phyloP scores from a whole-genome alignment of 2,113 vertebrate species.

The Chaetops frenatus region DNA sequence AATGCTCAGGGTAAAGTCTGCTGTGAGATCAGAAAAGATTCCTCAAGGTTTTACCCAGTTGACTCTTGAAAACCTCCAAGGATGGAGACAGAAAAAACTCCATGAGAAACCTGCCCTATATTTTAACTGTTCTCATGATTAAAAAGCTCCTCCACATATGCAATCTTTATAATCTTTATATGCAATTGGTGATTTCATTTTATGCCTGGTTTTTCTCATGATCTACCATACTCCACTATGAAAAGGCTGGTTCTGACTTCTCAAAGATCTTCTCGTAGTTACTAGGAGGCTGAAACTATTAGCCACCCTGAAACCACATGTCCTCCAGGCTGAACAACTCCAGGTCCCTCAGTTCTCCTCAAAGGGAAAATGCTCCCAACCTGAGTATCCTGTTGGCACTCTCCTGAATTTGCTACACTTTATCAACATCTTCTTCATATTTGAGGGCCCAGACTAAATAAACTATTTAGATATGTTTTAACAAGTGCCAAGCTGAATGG shows the following conservation, averaged over 20 bases:
- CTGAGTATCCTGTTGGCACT: not conserved
- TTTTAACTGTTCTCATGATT: not conserved
- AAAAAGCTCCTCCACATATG: not conserved
- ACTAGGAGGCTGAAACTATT: not conserved
- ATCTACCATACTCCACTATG: not conserved
- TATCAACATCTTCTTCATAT: not conserved
- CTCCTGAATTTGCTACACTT: not conserved
- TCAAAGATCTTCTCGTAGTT: not conserved
- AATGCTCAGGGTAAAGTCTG: not conserved
- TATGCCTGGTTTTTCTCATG: not conserved
- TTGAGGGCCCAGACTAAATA: not conserved
- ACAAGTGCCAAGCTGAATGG: not conserved
- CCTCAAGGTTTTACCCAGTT: not conserved
- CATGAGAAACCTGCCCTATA: not conserved
- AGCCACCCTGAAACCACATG: not conserved
- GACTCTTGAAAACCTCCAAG: not conserved
- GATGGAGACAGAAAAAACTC: not conserved
- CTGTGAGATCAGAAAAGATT: not conserved
- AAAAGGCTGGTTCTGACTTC: not conserved
- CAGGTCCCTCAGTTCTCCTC: not conserved
- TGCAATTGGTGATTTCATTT: not conserved
- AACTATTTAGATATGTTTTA: not conserved
- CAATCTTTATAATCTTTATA: not conserved
- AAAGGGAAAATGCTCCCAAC: not conserved
- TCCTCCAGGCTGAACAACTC: not conserved